Evolutionary conservation across 2,113 vertebrate species (phyloP).

Genomic region (Malurus alboscapulatus): DNA sequence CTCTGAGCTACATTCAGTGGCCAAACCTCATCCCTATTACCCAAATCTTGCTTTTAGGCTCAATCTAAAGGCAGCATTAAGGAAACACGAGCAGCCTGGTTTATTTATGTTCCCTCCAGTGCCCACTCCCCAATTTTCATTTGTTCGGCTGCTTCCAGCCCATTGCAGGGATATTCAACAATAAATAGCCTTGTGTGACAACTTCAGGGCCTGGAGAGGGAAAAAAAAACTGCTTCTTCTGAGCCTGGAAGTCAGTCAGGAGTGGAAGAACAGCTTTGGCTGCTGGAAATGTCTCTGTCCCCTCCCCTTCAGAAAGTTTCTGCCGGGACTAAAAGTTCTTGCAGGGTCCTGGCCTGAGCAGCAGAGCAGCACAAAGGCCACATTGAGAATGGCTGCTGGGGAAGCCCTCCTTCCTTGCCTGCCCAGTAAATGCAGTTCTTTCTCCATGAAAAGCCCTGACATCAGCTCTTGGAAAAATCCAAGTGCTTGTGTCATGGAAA

Average conservation of each 20-base stretch:
- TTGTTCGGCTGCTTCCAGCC: neutral
- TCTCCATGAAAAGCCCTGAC: conserved; percentile 78
- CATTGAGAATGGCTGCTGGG: conserved; percentile 74
- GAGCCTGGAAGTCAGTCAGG: conserved; percentile 44
- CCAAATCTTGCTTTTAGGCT: neutral
- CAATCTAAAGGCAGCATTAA: neutral
- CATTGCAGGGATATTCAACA: neutral
- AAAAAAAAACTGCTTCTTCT: conserved; percentile 12
- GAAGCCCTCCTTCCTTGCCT: conserved; percentile 74
- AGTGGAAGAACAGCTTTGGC: conserved; percentile 35
- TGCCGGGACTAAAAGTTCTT: conserved; percentile 60
- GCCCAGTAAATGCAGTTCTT: conserved; percentile 76
- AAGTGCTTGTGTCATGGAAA: conserved; percentile 76
- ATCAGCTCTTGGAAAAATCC: conserved; percentile 80
- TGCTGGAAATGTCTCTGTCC: conserved; percentile 23
- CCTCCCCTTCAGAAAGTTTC: conserved; percentile 50
- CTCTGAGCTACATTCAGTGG: neutral
- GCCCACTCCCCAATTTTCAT: neutral
- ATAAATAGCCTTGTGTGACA: conserved; percentile 35
- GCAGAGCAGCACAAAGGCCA: conserved; percentile 73
- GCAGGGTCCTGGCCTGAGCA: conserved; percentile 68
- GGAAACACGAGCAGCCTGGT: neutral
- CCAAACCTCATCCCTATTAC: neutral
- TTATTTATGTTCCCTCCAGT: neutral
- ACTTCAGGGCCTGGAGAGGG: conserved; percentile 15